These are phyloP conservation scores for Slavum lentiscoides DNA, from an alignment of 2,888 invertebrate genomes.

Conservation along the genomic window DNA sequence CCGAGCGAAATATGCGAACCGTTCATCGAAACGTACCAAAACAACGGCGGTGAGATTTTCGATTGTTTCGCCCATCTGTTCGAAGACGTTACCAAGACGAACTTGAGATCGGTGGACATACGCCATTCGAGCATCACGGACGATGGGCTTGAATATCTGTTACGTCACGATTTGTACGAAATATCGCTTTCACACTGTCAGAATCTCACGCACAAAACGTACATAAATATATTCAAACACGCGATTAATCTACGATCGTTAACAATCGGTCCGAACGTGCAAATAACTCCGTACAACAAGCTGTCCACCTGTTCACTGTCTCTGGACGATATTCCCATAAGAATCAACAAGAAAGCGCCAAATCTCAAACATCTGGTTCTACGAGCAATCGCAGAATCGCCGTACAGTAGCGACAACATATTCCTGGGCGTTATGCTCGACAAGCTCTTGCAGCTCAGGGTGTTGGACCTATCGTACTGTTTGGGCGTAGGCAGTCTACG, in stretches of 20 bases:
- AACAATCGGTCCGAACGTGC: slow-evolving; percentile 71
- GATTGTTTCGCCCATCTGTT: slow-evolving; percentile 60
- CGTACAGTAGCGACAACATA: slow-evolving; percentile 17
- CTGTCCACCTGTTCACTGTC: slow-evolving; percentile 34
- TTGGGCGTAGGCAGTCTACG: slow-evolving; percentile 40
- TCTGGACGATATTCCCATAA: slow-evolving; percentile 43
- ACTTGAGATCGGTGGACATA: slow-evolving; percentile 59
- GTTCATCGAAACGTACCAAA: slow-evolving; percentile 67
- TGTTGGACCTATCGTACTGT: slow-evolving; percentile 54
- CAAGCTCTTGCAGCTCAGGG: slow-evolving; percentile 45
- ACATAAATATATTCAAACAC: slow-evolving; percentile 71
- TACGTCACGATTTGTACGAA: slow-evolving; percentile 74
- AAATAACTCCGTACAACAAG: slow-evolving; percentile 64
- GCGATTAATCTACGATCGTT: slow-evolving; percentile 72
- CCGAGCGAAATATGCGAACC: slow-evolving; percentile 76
- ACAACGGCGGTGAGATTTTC: slow-evolving; percentile 64
- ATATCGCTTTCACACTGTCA: slow-evolving; percentile 77
- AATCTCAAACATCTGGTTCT: slow-evolving; percentile 39
- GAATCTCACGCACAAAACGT: slow-evolving; percentile 67
- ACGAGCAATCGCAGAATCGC: slow-evolving; percentile 25
- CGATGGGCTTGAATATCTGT: slow-evolving; percentile 70
- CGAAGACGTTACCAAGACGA: slow-evolving; percentile 31
- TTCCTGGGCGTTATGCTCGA: slow-evolving; percentile 36
- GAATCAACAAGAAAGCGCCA: slow-evolving; percentile 30
- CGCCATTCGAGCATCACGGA: slow-evolving; percentile 74